A percentile compares a stretch with the other conserved stretches of the same genome.
phyloP scores from a whole-genome alignment of 1,140 invertebrate genomes.

The Sminthurides bifidus region DNA sequence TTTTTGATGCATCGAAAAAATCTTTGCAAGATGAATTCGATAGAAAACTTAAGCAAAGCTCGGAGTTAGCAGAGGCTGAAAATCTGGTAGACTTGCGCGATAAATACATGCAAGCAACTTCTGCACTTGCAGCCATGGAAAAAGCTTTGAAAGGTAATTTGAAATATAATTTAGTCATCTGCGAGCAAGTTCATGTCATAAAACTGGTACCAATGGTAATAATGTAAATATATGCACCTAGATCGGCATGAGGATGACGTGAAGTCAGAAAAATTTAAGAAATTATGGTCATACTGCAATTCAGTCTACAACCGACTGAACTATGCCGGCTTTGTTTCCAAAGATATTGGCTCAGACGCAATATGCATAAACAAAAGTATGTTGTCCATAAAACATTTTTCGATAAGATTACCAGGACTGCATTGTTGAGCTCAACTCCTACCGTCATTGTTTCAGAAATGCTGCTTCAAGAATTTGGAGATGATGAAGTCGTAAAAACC shows the following conservation, averaged over 20 bases:
- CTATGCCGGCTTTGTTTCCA: slow-evolving; percentile 2
- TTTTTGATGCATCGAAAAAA: slow-evolving; percentile 5
- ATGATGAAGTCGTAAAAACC: slow-evolving; percentile 16
- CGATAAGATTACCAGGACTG: background rate
- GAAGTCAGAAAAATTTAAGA: slow-evolving; percentile 15
- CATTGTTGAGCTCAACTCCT: background rate
- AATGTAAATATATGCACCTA: slow-evolving; percentile 6
- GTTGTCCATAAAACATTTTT: background rate
- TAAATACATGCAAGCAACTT: slow-evolving; percentile 23
- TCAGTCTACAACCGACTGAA: slow-evolving; percentile 21
- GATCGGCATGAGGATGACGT: slow-evolving; percentile 12
- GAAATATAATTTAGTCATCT: background rate
- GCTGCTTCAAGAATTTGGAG: slow-evolving; percentile 14
- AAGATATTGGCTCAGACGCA: background rate
- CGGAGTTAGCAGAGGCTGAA: slow-evolving; percentile 11
- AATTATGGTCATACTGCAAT: slow-evolving; percentile 25
- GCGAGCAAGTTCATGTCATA: background rate
- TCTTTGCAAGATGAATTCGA: slow-evolving; percentile 15
- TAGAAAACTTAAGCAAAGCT: slow-evolving; percentile 3
- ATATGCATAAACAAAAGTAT: slow-evolving; percentile 6
- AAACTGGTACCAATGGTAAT: too few relatives aligned
- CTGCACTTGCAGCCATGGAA: slow-evolving; percentile 23
- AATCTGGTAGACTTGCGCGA: slow-evolving; percentile 20
- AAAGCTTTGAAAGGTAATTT: slow-evolving; percentile 18
- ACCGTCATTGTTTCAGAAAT: slow-evolving; percentile 4